These are phyloP conservation scores for Phacellophora camtschatica DNA, from an alignment of 30 jellyfish, hydroid and myxozoan species.

Conservation along the genomic window DNA sequence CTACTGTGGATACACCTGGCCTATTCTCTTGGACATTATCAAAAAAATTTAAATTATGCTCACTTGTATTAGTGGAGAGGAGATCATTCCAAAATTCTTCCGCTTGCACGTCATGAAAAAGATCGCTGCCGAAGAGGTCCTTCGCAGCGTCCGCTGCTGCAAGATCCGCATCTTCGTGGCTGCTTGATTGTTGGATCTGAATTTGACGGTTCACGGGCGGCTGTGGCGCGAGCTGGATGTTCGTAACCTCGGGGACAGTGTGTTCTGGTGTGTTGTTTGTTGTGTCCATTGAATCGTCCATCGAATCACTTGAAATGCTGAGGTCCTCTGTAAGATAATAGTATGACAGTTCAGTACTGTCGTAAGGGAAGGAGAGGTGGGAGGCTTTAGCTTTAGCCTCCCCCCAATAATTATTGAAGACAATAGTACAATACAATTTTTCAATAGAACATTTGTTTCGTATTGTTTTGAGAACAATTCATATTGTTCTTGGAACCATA, in stretches of 20 bases:
- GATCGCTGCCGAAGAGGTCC: slow-evolving; percentile 93
- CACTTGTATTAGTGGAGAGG: slow-evolving; percentile 82
- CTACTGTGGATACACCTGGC: slow-evolving; percentile 65
- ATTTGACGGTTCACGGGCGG: slow-evolving; percentile 30
- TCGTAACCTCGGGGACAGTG: slow-evolving; percentile 88
- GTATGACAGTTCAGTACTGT: too few relatives aligned
- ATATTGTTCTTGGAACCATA: too few relatives aligned
- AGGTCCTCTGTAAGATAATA: slow-evolving; percentile 89
- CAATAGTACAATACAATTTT: too few relatives aligned
- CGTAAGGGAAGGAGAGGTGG: too few relatives aligned
- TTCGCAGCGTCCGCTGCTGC: slow-evolving; percentile 98
- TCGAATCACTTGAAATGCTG: slow-evolving; percentile 87
- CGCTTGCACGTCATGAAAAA: slow-evolving; percentile 89
- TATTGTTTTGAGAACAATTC: too few relatives aligned
- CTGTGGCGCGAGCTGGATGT: slow-evolving; percentile 55
- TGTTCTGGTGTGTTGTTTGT: slow-evolving; percentile 91
- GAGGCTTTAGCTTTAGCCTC: too few relatives aligned
- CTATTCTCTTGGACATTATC: slow-evolving; percentile 66
- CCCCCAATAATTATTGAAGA: too few relatives aligned
- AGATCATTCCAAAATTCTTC: slow-evolving; percentile 98
- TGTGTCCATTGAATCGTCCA: slow-evolving; percentile 96
- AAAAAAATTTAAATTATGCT: slow-evolving; percentile 68
- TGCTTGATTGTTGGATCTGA: slow-evolving; percentile 39
- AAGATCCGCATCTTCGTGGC: slow-evolving; percentile 62
- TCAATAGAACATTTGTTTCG: too few relatives aligned